Evolutionary conservation across 1,140 invertebrate genomes (phyloP), one percentile per base, ranked within the genome.

Genomic region (Philotrypesis tridentata): DNA sequence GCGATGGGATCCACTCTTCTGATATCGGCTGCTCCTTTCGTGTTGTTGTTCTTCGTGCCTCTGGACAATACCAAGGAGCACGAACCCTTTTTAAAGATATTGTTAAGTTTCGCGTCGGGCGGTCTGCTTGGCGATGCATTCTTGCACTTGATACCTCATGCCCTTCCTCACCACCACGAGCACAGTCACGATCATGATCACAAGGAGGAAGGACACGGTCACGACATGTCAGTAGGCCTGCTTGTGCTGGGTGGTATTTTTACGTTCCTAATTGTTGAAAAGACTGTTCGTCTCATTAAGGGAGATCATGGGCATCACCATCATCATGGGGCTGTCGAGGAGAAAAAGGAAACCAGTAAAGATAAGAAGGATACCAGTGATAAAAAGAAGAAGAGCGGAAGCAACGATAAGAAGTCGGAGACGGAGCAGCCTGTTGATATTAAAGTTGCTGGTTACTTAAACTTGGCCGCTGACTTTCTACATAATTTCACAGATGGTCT

Each of bases 401-500:
- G 79, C 79, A 85, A 84, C 63, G 86, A 87, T 31, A 76, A 84
- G 87, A 31, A 65, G 11, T 48, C 60, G 23, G 40, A 78, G 4
- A 60, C 4, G 33, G 89, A 92, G 76, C 91, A 83, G 79, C 21
- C 81, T 79, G 63, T 80, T 63, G 95, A 97, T 74, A 97, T 98
- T 31, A 97, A 98, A 93, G 96, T 99, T 29, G 95, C 97, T 85
- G 98, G 97, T 3, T 99, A 98, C 89, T 92, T 99, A 74, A 99
- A 99, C 91, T 90, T 99, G 31, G 97, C 96, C 75, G 98, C 98
- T 79, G 98, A 99, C 90, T 98, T 98, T 91, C 95, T 96, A 61
- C 98, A 99, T 89, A 99, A 99, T 91, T 98, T 99, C 87, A 99
- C 98, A 43, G 98, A 99, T 94, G 98, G 98, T 55, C 90, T 99